Percentiles rank a stretch among this genome's conserved stretches.
These are phyloP conservation scores for Leistus spinibarbis DNA, from an alignment of 2,888 invertebrate genomes.

Conservation along the genomic window DNA sequence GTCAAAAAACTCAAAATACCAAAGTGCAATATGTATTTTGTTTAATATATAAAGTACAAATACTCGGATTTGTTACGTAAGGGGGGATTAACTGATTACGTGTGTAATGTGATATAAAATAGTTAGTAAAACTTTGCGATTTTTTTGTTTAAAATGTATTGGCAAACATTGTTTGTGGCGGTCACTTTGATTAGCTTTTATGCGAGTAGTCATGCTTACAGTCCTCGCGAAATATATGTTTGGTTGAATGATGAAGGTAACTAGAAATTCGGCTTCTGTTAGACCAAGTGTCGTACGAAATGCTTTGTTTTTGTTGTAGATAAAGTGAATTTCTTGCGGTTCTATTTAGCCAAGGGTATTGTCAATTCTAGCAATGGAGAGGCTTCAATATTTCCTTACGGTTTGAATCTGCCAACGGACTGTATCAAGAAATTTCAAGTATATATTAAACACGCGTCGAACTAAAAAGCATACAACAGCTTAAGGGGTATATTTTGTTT, in stretches of 20 bases:
- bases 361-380: neutral
- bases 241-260: slow-evolving; percentile 6
- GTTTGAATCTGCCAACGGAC: slow-evolving; percentile 5
- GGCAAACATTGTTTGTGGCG: neutral
- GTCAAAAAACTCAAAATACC: neutral
- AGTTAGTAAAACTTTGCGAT: neutral
- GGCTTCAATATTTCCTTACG: neutral
- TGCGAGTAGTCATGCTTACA: slow-evolving; percentile 2
- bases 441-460: no score
- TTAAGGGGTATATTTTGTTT: neutral
- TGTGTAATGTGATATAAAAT: neutral
- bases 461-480: neutral
- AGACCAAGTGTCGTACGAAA: neutral
- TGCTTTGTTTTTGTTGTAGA: neutral
- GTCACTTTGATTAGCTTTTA: neutral
- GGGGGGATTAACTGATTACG: neutral
- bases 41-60: neutral
- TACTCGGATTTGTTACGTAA: neutral
- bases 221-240: neutral
- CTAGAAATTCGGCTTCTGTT: neutral
- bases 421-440: slow-evolving; percentile 12
- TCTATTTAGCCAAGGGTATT: slow-evolving; percentile 14
- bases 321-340: slow-evolving; percentile 11
- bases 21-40: neutral
- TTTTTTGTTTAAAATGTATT: neutral